Base-by-base conservation (phyloP, 2,797 vertebrate genomes). In the Lutra lutra region DNA sequence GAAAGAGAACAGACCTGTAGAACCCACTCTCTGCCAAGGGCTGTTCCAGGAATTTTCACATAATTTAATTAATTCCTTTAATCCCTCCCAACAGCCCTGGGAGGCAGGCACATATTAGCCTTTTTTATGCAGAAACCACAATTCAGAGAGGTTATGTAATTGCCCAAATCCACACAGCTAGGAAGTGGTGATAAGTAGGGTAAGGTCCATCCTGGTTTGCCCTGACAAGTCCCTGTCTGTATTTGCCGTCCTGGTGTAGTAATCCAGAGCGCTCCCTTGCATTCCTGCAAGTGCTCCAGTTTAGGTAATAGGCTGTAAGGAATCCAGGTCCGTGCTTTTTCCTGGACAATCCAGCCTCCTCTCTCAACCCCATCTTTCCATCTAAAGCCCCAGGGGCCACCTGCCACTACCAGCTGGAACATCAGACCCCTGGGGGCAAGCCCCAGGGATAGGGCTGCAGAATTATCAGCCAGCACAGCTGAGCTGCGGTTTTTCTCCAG, bases 131-230 rank as follows among this genome's bases (percentile, higher is more conserved):
- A n/a, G 80, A 95, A 94, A 92, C 51, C 48, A 60, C 84, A 85
- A 86, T 94, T 86, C 87, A 70, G 89, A 85, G 79, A 95, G 51
- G 86, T 96, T 97, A 96, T 25, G 3, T 95, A 94, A 96, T 25
- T 80, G n/a, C 54, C 70, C 40, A 9, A 25, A 40, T 75, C 86
- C 82, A 54, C 77, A 56, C 35, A 82, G 73, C 58, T 38, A 66
- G 86, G 79, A 89, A 89, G 35, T 27, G 2, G 68, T 51, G 32
- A 3, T 89, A 84, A 96, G 89, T 86, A 92, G 96, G 92, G 58
- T 95, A 43, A 35, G 82, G 15, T 0, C 27, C 18, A 12, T 18
- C 91, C 77, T 0, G 0, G 40, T n/a, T 64, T 83, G 58, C 79
- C 86, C 84, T 40, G 54, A 40, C 18, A 68, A 84, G 86, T 18